Conservation (phyloP, 2,888 invertebrate genomes). For the Drosophila crucigera region DNA sequence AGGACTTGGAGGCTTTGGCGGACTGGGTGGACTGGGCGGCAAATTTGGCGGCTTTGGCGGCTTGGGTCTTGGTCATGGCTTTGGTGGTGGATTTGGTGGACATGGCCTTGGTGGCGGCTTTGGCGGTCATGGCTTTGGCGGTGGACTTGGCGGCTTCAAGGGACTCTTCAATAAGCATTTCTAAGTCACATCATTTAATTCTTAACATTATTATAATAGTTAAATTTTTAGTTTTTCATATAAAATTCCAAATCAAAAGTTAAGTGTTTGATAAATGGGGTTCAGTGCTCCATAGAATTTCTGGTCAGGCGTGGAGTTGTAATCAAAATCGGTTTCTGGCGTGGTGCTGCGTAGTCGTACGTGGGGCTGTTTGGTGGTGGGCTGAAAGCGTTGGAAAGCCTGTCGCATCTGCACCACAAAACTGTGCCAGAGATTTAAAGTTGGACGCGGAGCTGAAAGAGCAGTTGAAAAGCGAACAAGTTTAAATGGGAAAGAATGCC, state of each 20-base stretch:
- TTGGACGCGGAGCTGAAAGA: conserved; percentile 20
- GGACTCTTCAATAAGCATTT: conserved; percentile 74
- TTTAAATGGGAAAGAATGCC: neutral
- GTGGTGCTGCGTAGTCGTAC: conserved; percentile 33
- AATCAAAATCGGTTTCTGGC: conserved; percentile 18
- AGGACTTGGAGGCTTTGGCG: conserved; percentile 69
- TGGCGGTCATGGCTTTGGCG: conserved; percentile 47
- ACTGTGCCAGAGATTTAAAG: conserved; percentile 43
- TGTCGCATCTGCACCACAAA: conserved; percentile 53
- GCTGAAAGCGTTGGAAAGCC: conserved; percentile 30
- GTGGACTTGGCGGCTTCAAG: conserved; percentile 75
- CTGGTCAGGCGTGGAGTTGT: conserved; percentile 9
- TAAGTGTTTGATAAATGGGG: conserved; percentile 64
- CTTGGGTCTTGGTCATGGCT: conserved; percentile 52
- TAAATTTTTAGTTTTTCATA: conserved; percentile 39
- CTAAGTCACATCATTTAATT: conserved; percentile 18
- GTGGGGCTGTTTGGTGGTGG: conserved; percentile 16
- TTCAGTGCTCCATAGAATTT: conserved; percentile 70
- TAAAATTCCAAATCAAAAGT: conserved; percentile 39
- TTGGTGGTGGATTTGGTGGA: conserved; percentile 58
- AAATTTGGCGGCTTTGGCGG: conserved; percentile 59
- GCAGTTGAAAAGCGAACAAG: neutral
- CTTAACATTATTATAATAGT: conserved; percentile 18
- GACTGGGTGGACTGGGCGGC: conserved; percentile 59
- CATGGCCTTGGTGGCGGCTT: conserved; percentile 70